Evolutionary conservation across 2,888 invertebrate species (phyloP), one percentile per base, ranked within the genome.

Genomic region (Matsumyia berberina): DNA sequence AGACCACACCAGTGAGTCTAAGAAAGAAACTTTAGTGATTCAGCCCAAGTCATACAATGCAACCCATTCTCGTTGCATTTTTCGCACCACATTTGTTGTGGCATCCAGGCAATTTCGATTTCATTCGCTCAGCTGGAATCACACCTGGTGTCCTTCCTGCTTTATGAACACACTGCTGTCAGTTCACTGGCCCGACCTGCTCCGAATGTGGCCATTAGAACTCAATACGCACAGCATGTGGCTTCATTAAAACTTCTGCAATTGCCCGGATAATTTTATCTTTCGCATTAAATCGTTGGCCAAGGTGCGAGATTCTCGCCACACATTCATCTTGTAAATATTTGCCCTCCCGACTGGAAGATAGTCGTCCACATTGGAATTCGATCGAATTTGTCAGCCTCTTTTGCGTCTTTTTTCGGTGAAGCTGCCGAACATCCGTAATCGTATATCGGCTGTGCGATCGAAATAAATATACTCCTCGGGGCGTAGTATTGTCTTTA

Each of bases 211-310:
- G 60, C 66, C 31, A 83, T 83, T 53, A 60, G 49, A 73, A 31
- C 66, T 67, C 44, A 57, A 83, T 78, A 35, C 55, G 78, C 82
- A 8, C 82, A 78, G 82, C 82, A 83, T 78, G 78, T 83, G 82
- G 35, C 49, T 62, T 42, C 67, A 83, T 83, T 55, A 83, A 82
- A 83, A 78, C 72, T 72, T 83, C 78, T 46, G 60, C 78, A 72
- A 78, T 78, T 49, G 29, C 5, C 35, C 33, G 67, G 33, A 57
- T 83, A 78, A 83, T 83, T n/a, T n/a, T 83, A 78, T 67, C 67
- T 78, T 73, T 66, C 78, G 67, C 78, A 78, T 83, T 83, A 83
- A 83, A 83, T 49, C 8, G 37, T 39, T 42, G 33, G 60, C 2
- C 33, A 66, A 83, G 82, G 82, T 83, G 82, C 24, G 72, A 83